phyloP scores from a whole-genome alignment of 2,797 vertebrate species.

The Lagorchestes hirsutus region DNA sequence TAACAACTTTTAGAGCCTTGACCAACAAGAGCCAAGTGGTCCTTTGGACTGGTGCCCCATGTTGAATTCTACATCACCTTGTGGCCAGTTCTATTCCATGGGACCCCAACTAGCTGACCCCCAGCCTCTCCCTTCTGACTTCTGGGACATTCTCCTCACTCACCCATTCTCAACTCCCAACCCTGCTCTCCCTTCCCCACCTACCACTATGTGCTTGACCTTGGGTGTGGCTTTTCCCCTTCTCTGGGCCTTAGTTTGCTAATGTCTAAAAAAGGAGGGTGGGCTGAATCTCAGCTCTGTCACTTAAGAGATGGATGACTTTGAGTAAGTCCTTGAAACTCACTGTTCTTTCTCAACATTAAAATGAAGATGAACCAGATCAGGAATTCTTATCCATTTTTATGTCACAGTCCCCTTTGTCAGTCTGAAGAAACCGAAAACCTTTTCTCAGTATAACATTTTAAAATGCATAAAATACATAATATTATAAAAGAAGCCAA shows the following conservation, averaged over 20 bases:
- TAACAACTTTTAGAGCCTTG: background rate
- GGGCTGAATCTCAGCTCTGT: background rate
- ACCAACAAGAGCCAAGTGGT: background rate
- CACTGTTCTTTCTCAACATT: background rate
- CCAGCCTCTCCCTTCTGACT: background rate
- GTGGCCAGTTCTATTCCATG: background rate
- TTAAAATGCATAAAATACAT: background rate
- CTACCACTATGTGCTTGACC: background rate
- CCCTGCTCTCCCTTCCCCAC: background rate
- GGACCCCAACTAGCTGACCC: background rate
- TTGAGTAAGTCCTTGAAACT: background rate
- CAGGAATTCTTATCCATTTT: background rate
- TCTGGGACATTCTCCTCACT: background rate
- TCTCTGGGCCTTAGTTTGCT: background rate
- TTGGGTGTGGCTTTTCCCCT: background rate
- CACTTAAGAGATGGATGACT: background rate
- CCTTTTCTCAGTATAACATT: too few species aligned
- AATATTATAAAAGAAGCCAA: background rate
- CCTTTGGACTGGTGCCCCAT: background rate
- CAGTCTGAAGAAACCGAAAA: too few species aligned
- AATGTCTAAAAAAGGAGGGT: background rate
- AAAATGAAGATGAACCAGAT: background rate
- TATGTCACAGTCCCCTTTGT: too few species aligned
- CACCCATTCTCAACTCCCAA: background rate
- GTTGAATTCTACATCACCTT: background rate